Percentiles rank a stretch among this genome's conserved stretches.
Conservation (phyloP, 2,797 vertebrate species). For the Nyctibius grandis region DNA sequence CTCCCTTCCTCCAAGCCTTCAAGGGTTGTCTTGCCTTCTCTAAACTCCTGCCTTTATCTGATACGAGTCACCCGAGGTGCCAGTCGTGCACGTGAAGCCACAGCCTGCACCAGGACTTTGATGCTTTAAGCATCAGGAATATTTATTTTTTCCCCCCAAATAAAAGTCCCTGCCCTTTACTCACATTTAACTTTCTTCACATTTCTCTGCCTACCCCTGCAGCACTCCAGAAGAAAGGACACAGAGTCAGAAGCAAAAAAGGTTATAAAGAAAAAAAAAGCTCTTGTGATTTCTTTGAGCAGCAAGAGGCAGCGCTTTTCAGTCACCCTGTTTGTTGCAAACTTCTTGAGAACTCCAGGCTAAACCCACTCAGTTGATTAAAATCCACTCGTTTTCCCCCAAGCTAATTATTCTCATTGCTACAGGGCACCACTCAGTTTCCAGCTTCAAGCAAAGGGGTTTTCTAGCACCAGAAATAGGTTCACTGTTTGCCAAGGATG, state of each 20-base stretch:
- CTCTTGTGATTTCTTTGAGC: not conserved
- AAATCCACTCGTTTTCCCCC: not conserved
- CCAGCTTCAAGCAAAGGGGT: not conserved
- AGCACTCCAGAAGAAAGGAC: not conserved
- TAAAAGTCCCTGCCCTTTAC: not conserved
- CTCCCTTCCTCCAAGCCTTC: not conserved
- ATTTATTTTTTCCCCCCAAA: not conserved
- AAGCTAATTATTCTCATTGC: not conserved
- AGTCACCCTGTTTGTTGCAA: not conserved
- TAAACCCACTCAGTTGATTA: not conserved
- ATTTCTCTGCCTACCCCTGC: not conserved
- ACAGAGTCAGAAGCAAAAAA: not conserved
- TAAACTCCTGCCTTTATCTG: not conserved
- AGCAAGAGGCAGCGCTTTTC: not conserved
- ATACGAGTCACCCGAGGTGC: not conserved
- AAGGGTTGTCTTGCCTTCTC: not conserved
- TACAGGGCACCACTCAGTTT: not conserved
- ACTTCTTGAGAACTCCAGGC: not conserved
- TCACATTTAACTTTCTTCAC: not conserved
- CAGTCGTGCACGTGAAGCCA: not conserved
- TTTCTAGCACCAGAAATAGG: not conserved
- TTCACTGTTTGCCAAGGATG: too few species aligned
- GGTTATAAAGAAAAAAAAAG: not conserved
- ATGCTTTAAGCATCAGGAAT: not conserved
- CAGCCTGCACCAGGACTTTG: rapidly evolving